phyloP scores from a whole-genome alignment of 1,140 invertebrate species.

The Hyphantria cunea region DNA sequence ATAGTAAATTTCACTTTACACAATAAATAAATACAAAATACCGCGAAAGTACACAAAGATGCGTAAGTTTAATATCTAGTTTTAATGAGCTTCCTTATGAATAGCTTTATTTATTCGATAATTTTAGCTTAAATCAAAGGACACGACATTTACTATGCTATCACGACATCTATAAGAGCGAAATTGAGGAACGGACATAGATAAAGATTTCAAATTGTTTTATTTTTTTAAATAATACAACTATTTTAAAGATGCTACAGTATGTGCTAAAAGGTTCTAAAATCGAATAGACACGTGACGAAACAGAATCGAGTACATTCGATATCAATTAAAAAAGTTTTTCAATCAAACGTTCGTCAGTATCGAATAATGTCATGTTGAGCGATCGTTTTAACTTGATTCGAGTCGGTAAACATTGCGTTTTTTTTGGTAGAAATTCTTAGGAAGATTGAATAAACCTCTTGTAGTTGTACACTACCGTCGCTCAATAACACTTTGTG shows the following conservation, averaged over 20 bases:
- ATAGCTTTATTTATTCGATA: constrained; percentile 35
- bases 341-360: constrained; percentile 12
- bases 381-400: constrained; percentile 10
- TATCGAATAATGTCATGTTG: constrained; percentile 16
- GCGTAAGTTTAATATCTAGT: constrained; percentile 53
- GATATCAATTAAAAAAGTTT: constrained; percentile 22
- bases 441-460: constrained; percentile 16
- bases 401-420: not conserved
- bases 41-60: constrained; percentile 55
- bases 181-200: constrained; percentile 79
- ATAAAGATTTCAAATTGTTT: constrained; percentile 68
- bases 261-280: constrained; percentile 50
- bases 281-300: constrained; percentile 26
- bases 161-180: constrained; percentile 79
- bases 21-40: constrained; percentile 15
- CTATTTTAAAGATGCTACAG: constrained; percentile 51
- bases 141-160: constrained; percentile 77
- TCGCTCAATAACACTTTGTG: constrained; percentile 31
- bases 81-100: constrained; percentile 65
- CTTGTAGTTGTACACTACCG: constrained; percentile 17
- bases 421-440: constrained; percentile 1
- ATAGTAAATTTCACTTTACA: constrained; percentile 4
- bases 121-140: constrained; percentile 51
- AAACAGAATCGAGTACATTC: constrained; percentile 19
- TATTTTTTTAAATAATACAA: constrained; percentile 59